Evolutionary conservation across 2,113 vertebrate species (phyloP), one percentile per base, ranked within the genome.

Genomic region (Oxyruncus cristatus): DNA sequence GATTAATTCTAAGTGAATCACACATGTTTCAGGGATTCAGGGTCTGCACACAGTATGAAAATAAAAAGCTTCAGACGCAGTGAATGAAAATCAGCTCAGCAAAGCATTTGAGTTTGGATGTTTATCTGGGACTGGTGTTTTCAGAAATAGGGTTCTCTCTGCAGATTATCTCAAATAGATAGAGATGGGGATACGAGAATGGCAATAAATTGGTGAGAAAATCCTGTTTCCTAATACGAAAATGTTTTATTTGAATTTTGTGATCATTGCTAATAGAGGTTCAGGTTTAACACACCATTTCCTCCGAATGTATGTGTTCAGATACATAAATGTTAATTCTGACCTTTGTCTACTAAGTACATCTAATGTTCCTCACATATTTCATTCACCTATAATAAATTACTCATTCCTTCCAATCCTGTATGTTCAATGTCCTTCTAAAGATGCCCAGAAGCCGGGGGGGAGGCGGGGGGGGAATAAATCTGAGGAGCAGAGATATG

Each of bases 251-350:
- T 73, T 87, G 56, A 95, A 85, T 95, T 89, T 91, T 87, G 83
- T 91, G 88, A 87, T 96, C 73, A 66, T 56, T 78, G 46, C 86
- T 95, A 96, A 94, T 85, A 82, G 80, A 87, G 32, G 33, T 73
- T 76, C 70, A 89, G 66, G 70, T 96, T 97, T 95, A 92, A 97
- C 86, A 96, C 71, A 85, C 58, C 41, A 76, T 93, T 96, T 93
- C 84, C 62, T 84, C 76, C 87, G 68, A 93, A 93, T 28, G 33
- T 87, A 82, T 94, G 91, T 91, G 77, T 90, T 97, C 91, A 94
- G 62, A 65, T 91, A 93, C 94, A 58, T 94, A 70, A 95, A 95
- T 95, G 96, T 95, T 96, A 96, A 96, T 97, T 96, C 80, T 96
- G 93, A 96, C 95, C 95, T 93, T 92, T 96, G 96, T 84, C 93